A percentile compares a stretch with the other conserved stretches of the same genome.
phyloP scores from a whole-genome alignment of 2,797 vertebrate genomes.

The Leuciscus waleckii region DNA sequence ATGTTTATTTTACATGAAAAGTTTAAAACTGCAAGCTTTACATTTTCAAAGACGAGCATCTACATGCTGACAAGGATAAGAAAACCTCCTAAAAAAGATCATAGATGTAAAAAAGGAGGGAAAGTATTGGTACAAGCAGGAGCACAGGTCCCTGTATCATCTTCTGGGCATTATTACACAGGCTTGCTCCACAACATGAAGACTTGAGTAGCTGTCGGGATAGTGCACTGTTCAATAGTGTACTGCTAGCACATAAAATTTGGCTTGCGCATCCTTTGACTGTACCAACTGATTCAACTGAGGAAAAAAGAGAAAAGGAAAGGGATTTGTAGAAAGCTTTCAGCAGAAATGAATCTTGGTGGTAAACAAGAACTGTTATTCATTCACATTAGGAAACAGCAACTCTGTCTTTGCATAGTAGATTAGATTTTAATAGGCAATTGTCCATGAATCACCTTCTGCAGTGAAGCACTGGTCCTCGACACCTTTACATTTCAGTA shows the following conservation, averaged over 20 bases:
- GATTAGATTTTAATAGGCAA: too few relatives aligned
- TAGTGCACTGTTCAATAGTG: background rate
- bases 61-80: too few relatives aligned
- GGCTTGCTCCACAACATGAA: accelerated
- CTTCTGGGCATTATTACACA: background rate
- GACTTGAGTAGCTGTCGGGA: too few relatives aligned
- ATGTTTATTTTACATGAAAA: too few relatives aligned
- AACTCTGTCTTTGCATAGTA: background rate
- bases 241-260: accelerated
- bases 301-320: background rate
- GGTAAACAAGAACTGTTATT: background rate
- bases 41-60: too few relatives aligned
- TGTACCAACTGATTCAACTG: accelerated
- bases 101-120: too few relatives aligned
- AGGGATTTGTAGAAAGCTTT: background rate
- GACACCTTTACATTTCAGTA: background rate
- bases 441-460: background rate
- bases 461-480: background rate
- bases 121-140: too few relatives aligned
- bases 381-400: background rate
- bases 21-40: too few relatives aligned
- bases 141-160: too few relatives aligned
- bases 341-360: background rate
- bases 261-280: background rate
- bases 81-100: too few relatives aligned